Evolutionary conservation across 2,797 vertebrate genomes (phyloP).

Genomic region (Syndactyla subalaris): DNA sequence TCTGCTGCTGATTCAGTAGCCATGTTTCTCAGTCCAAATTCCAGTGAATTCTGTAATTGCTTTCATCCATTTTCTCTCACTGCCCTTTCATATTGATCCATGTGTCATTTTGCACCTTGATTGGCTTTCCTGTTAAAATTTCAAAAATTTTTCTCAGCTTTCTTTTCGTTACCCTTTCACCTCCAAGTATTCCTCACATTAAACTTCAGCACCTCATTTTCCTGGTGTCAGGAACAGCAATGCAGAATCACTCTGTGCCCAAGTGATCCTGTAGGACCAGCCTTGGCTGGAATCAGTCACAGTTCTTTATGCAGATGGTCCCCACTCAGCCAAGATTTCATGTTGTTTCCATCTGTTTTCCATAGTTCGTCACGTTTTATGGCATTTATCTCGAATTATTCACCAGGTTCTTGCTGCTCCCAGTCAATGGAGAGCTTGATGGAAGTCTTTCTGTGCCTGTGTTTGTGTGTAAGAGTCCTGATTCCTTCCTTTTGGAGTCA

Average conservation of each 20-base stretch:
- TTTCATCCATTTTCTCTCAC: neutral
- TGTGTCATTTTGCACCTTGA: neutral
- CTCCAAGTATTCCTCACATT: neutral
- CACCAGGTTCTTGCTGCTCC: neutral
- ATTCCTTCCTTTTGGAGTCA: neutral
- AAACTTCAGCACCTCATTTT: constrained; percentile 5
- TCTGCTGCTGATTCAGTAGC: neutral
- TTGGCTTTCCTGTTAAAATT: neutral
- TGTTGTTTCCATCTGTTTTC: neutral
- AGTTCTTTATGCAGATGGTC: neutral
- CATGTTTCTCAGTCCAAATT: neutral
- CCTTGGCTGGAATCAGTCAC: neutral
- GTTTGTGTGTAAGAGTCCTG: neutral
- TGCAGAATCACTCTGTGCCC: neutral
- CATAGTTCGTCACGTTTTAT: neutral
- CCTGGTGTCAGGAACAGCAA: neutral
- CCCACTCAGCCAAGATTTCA: neutral
- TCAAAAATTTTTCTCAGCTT: neutral
- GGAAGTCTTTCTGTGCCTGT: neutral
- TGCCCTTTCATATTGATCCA: neutral
- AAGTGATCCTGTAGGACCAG: neutral
- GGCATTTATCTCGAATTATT: neutral
- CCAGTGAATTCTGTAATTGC: neutral
- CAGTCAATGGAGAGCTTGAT: neutral
- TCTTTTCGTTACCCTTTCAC: neutral